phyloP scores from a whole-genome alignment of 2,113 vertebrate species.

The Hippocampus mohnikei region DNA sequence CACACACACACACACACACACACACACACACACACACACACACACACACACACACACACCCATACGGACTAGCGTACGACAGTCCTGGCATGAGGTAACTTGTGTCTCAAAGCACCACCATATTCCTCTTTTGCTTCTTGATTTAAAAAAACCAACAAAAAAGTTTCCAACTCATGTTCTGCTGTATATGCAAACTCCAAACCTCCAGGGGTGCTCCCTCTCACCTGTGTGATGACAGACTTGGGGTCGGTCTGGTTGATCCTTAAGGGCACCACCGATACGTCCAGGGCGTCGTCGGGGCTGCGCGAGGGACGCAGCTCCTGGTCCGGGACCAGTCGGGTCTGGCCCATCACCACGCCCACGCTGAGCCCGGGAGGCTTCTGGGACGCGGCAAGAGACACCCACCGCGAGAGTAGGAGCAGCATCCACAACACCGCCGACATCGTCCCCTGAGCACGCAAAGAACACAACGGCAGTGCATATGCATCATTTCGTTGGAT shows the following conservation, averaged over 20 bases:
- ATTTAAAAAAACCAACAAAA: background rate
- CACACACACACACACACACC: too few species aligned
- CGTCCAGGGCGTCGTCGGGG: conserved; percentile 78
- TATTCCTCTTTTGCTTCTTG: background rate
- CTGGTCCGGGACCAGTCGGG: conserved; percentile 78
- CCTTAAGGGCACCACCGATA: conserved; percentile 83
- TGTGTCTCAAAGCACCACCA: background rate
- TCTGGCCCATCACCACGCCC: conserved; percentile 89
- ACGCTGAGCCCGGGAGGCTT: conserved; percentile 86
- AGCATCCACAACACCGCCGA: conserved; percentile 81
- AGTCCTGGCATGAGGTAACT: background rate
- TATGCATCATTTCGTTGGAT: background rate
- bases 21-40: too few species aligned
- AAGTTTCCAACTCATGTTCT: background rate
- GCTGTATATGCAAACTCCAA: background rate
- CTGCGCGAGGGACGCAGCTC: conserved; percentile 80
- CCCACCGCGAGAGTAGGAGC: conserved; percentile 81
- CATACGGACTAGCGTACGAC: too few species aligned
- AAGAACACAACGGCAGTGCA: background rate
- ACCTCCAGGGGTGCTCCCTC: background rate
- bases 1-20: too few species aligned
- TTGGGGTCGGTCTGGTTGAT: conserved; percentile 95
- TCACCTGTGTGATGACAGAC: conserved; percentile 69
- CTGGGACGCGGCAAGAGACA: conserved; percentile 75
- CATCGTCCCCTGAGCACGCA: conserved; percentile 72